phyloP scores from a whole-genome alignment of 2,113 vertebrate species.

The Bubo scandiacus region DNA sequence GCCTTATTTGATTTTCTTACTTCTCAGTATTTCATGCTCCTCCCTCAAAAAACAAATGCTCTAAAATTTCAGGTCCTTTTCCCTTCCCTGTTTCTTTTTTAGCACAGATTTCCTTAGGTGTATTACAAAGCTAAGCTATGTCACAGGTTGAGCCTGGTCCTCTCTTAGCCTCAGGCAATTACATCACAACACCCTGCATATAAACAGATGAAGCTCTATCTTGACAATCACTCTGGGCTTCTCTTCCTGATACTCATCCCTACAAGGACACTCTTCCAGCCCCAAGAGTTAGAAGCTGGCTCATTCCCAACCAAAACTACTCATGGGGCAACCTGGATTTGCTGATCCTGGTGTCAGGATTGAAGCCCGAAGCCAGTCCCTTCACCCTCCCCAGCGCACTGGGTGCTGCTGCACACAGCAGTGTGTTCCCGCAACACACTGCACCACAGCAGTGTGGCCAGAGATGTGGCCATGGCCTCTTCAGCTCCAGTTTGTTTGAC shows the following conservation, averaged over 20 bases:
- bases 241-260: background rate
- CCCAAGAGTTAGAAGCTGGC: background rate
- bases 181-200: background rate
- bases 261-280: background rate
- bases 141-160: background rate
- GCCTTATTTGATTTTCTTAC: background rate
- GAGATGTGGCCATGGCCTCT: background rate
- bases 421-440: background rate
- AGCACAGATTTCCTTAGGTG: background rate
- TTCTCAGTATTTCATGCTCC: background rate
- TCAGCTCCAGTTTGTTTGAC: background rate
- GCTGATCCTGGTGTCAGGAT: background rate
- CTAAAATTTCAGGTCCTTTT: background rate
- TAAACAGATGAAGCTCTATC: background rate
- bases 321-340: background rate
- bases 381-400: rapidly evolving
- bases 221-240: background rate
- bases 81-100: background rate
- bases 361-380: background rate
- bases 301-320: background rate
- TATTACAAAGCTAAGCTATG: background rate
- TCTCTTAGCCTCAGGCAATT: background rate
- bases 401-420: too few species aligned
- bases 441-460: background rate
- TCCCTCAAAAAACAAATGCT: background rate